Conservation (phyloP, 2,797 vertebrate species). For the Danio albolineatus region DNA sequence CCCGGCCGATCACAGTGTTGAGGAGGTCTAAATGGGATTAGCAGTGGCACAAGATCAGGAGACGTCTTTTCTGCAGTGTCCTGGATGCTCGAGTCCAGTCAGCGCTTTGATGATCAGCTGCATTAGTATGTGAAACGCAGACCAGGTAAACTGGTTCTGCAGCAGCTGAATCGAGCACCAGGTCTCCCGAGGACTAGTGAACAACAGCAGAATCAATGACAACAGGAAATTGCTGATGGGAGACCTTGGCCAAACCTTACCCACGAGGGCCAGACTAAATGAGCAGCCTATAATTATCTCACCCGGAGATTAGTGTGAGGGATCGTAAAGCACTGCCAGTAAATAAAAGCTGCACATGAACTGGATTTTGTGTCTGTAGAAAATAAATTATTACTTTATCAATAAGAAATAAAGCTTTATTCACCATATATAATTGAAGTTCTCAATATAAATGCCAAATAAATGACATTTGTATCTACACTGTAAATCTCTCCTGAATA, state of each 20-base stretch:
- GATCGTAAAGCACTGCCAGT: constrained; percentile 18
- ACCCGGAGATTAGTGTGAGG: constrained; percentile 20
- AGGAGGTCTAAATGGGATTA: constrained; percentile 51
- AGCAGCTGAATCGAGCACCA: constrained; percentile 39
- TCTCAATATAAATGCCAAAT: too few species aligned
- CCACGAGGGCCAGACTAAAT: constrained; percentile 30
- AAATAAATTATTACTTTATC: constrained; percentile 13
- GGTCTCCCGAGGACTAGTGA: constrained; percentile 24
- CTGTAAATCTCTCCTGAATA: too few species aligned
- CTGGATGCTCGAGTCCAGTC: constrained; percentile 37
- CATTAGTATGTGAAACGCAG: constrained; percentile 36
- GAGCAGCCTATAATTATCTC: constrained; percentile 33
- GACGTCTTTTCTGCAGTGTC: constrained; percentile 19
- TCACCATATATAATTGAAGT: neutral
- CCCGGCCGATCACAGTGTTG: constrained; percentile 19
- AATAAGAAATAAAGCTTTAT: neutral
- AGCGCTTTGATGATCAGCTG: constrained; percentile 20
- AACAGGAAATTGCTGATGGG: constrained; percentile 53
- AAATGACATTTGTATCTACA: too few species aligned
- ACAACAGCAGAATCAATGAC: constrained; percentile 48
- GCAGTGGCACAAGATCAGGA: constrained; percentile 21
- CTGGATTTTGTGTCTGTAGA: neutral
- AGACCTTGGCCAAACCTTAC: constrained; percentile 35
- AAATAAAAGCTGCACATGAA: constrained; percentile 35
- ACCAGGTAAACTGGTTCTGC: constrained; percentile 34